These are phyloP conservation scores for Portunus trituberculatus DNA, from an alignment of 1,140 invertebrate species.

Conservation along the genomic window DNA sequence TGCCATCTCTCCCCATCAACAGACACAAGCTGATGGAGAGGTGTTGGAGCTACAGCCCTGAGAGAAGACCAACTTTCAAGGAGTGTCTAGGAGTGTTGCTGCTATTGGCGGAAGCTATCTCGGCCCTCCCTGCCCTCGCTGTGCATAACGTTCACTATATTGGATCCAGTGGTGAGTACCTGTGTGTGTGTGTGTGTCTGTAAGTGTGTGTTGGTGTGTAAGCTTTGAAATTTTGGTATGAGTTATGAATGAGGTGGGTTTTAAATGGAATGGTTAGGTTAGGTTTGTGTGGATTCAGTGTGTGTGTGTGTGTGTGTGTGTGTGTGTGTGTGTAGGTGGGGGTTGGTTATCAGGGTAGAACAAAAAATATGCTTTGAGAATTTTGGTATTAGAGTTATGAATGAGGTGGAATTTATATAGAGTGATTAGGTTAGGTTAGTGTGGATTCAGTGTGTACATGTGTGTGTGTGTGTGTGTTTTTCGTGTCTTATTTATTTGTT, in stretches of 20 bases:
- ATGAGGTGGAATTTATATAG: too few relatives aligned
- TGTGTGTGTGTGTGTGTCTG: conserved; percentile 26
- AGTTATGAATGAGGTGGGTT: too few relatives aligned
- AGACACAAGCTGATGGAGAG: conserved; percentile 89
- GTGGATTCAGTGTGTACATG: neutral
- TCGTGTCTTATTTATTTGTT: neutral
- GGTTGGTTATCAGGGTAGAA: too few relatives aligned
- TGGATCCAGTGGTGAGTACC: conserved; percentile 68
- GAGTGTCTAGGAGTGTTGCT: conserved; percentile 87
- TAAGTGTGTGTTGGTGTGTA: neutral
- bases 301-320: conserved; percentile 1
- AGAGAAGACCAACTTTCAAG: conserved; percentile 89
- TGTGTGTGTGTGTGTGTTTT: conserved; percentile 2
- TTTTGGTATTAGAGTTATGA: too few relatives aligned
- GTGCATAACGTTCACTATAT: conserved; percentile 79
- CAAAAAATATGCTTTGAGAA: too few relatives aligned
- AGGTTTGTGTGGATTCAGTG: too few relatives aligned
- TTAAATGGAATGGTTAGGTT: too few relatives aligned
- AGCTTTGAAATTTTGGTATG: neutral
- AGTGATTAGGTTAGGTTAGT: too few relatives aligned
- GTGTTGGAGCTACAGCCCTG: conserved; percentile 89
- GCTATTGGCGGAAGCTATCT: conserved; percentile 76
- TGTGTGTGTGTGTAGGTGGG: neutral
- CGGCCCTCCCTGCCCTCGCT: conserved; percentile 70
- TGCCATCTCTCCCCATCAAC: conserved; percentile 75